Evolutionary conservation across 2,797 vertebrate species (phyloP).

Genomic region (Darevskia nairensis): DNA sequence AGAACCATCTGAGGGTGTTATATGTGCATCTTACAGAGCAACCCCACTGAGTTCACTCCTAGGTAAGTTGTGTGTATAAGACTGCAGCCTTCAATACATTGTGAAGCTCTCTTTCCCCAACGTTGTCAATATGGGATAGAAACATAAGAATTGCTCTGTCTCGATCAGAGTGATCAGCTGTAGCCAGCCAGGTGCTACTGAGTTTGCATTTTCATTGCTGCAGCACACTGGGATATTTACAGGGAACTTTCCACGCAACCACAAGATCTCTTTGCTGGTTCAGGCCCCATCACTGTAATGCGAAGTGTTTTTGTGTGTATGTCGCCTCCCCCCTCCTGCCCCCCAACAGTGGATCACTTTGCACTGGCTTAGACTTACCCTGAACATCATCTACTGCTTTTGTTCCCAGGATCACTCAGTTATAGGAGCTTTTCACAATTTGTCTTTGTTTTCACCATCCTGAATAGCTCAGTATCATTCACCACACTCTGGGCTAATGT

Average conservation of each 20-base stretch:
- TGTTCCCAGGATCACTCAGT: not conserved
- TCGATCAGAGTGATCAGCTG: not conserved
- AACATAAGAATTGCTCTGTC: not conserved
- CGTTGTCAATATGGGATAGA: not conserved
- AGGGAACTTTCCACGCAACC: not conserved
- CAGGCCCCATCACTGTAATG: not conserved
- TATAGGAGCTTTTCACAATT: not conserved
- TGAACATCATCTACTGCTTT: not conserved
- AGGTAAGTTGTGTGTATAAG: not conserved
- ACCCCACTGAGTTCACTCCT: not conserved
- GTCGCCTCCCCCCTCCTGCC: too few relatives aligned
- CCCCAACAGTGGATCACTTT: not conserved
- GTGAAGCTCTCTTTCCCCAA: not conserved
- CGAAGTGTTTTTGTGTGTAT: too few relatives aligned
- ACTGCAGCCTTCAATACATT: not conserved
- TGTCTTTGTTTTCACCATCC: not conserved
- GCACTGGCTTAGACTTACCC: not conserved
- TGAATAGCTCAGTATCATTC: not conserved
- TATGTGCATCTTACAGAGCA: too few relatives aligned
- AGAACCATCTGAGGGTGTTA: not conserved
- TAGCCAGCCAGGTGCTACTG: not conserved
- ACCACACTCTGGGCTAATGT: not conserved
- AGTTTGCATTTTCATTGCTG: not conserved
- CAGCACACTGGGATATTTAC: not conserved
- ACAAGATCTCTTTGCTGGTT: not conserved